Evolutionary conservation across 2,797 vertebrate genomes (phyloP).

Genomic region (Molothrus aeneus): DNA sequence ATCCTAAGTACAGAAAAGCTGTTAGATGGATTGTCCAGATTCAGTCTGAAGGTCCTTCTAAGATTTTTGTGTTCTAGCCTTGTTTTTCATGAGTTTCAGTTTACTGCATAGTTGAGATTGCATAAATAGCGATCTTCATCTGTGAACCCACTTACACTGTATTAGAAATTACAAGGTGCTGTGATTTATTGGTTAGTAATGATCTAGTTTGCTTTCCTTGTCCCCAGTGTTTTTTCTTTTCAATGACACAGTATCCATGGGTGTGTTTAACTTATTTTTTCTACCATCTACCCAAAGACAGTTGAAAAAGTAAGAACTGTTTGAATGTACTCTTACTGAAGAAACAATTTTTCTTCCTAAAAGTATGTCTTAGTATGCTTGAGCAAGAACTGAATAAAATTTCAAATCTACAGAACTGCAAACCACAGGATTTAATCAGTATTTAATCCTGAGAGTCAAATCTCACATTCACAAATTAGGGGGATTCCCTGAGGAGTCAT

Average conservation of each 20-base stretch:
- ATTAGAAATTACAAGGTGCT: not conserved
- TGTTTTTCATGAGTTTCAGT: not conserved
- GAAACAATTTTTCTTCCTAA: not conserved
- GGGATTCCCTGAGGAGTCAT: not conserved
- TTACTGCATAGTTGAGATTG: not conserved
- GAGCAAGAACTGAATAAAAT: not conserved
- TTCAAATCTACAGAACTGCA: not conserved
- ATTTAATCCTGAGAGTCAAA: not conserved
- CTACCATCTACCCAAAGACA: not conserved
- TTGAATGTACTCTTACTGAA: not conserved
- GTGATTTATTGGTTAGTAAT: not conserved
- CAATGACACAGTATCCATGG: not conserved
- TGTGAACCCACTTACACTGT: not conserved
- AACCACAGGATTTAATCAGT: not conserved
- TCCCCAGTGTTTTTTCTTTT: not conserved
- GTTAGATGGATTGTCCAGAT: not conserved
- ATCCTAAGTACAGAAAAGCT: not conserved
- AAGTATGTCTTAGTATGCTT: not conserved
- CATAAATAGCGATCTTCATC: not conserved
- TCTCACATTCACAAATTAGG: not conserved
- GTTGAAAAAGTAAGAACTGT: not conserved
- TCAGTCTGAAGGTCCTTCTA: not conserved
- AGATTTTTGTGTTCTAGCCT: not conserved
- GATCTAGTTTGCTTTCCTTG: not conserved
- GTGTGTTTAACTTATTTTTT: not conserved